These are phyloP conservation scores for Ammospiza maritima DNA, from an alignment of 2,797 vertebrate species.

Conservation along the genomic window DNA sequence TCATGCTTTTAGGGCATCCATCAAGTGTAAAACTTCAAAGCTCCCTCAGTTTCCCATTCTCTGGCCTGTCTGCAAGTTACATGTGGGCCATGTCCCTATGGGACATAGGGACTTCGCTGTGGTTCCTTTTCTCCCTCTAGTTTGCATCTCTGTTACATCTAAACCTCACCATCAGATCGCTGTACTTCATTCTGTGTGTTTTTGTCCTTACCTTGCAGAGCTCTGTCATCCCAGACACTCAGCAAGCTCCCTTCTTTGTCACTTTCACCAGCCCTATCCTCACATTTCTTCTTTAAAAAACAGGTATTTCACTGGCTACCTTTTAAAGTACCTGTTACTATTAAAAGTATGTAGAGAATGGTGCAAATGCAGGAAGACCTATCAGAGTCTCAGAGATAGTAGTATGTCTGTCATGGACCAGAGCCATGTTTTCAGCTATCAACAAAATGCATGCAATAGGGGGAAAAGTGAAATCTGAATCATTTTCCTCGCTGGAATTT, in stretches of 20 bases:
- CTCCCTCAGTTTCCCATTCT: not conserved
- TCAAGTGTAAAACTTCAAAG: not conserved
- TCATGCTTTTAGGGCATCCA: not conserved
- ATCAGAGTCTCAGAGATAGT: not conserved
- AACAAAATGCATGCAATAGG: not conserved
- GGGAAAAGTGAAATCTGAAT: not conserved
- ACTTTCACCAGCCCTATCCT: not conserved
- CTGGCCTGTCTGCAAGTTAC: not conserved
- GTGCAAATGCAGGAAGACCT: accelerated
- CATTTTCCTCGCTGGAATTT: not conserved
- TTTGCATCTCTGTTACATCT: not conserved
- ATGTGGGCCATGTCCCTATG: too few relatives aligned
- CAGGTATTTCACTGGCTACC: not conserved
- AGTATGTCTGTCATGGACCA: not conserved
- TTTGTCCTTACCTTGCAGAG: not conserved
- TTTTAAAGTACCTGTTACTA: not conserved
- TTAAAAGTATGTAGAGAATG: not conserved
- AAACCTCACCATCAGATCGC: not conserved
- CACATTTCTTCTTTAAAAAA: not conserved
- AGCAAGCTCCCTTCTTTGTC: not conserved
- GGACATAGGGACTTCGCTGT: not conserved
- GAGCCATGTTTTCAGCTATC: not conserved
- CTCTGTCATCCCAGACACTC: not conserved
- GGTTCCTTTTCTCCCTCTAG: not conserved
- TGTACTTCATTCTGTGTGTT: not conserved